A percentile compares a stretch with the other conserved stretches of the same genome.
Evolutionary conservation across 2,797 vertebrate species (phyloP).

Genomic region (Nannoperca obscura): DNA sequence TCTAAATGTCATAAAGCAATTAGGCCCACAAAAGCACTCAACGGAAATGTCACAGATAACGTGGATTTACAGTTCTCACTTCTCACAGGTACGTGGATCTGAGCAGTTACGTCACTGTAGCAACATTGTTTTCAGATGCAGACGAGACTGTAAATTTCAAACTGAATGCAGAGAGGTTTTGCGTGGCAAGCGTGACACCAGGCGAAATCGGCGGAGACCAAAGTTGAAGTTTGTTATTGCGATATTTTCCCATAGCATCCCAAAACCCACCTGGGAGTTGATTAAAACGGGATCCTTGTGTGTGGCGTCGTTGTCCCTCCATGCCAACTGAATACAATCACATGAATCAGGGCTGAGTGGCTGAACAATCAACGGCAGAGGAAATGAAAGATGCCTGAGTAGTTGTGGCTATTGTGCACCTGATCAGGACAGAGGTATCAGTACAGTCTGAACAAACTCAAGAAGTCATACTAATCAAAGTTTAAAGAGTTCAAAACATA

Average conservation of each 20-base stretch:
- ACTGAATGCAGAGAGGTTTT: conserved; percentile 32
- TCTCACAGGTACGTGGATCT: conserved; percentile 27
- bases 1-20: conserved; percentile 74
- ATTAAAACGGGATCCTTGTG: conserved; percentile 50
- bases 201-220: conserved; percentile 24
- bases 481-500: conserved; percentile 64
- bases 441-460: conserved; percentile 69
- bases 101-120: conserved; percentile 15
- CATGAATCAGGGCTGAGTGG: conserved; percentile 72
- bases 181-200: conserved; percentile 26
- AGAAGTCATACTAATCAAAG: conserved; percentile 60
- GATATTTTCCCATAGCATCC: conserved; percentile 52
- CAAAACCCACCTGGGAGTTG: conserved; percentile 28
- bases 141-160: conserved; percentile 26
- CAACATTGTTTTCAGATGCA: conserved; percentile 42
- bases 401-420: conserved; percentile 78
- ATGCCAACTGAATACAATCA: conserved; percentile 76
- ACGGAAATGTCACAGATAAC: conserved; percentile 65
- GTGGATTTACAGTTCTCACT: conserved; percentile 54
- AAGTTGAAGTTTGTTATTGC: conserved; percentile 68
- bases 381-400: conserved; percentile 81
- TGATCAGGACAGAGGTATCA: conserved; percentile 78
- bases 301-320: conserved; percentile 52
- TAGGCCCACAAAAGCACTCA: conserved; percentile 64
- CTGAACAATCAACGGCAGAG: conserved; percentile 80